Evolutionary conservation across 1,140 invertebrate genomes (phyloP), one percentile per base, ranked within the genome.

Genomic region (Magallana gigas): DNA sequence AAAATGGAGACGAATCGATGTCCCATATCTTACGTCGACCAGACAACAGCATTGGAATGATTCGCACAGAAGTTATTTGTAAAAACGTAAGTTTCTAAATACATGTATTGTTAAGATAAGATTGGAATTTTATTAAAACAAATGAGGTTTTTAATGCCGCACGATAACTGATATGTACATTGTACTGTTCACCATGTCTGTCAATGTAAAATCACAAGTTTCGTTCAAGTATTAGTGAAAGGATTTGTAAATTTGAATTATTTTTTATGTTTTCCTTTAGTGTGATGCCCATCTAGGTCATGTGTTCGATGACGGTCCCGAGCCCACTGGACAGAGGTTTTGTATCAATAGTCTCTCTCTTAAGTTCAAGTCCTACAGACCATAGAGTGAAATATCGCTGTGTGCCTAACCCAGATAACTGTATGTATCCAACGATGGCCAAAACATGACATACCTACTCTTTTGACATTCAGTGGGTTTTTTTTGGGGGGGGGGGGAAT

Each of bases 261-360:
- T 18, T 64, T n/a, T 64, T 0, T 23, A 23, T 18, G 5, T 59
- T 85, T 48, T 87, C 18, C 88, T 89, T 71, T 88, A 97, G 93
- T 99, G 98, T 95, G 96, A 97, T 88, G 97, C 98, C 87, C 98
- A 99, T 95, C 96, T 99, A 91, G 98, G 98, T 57, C 98, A 99
- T 94, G 98, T 99, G 29, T 99, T 99, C 95, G 97, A 98, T 93
- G 98, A 99, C 94, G 98, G 98, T 88, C 98, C 98, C 2, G 96
- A 97, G 89, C 98, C 98, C 80, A 98, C 97, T 29, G 97, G 97
- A 93, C 97, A 98, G 95, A 96, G 98, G 81, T 99, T 98, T 96
- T 99, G 98, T 96, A 98, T 93, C 36, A 93, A 93, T 85, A 90
- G 90, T 81, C 88, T 87, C 8, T 89, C 90, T 57, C 87, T 92